Conservation (phyloP, 2,797 vertebrate species). For the Intellagama lesueurii region DNA sequence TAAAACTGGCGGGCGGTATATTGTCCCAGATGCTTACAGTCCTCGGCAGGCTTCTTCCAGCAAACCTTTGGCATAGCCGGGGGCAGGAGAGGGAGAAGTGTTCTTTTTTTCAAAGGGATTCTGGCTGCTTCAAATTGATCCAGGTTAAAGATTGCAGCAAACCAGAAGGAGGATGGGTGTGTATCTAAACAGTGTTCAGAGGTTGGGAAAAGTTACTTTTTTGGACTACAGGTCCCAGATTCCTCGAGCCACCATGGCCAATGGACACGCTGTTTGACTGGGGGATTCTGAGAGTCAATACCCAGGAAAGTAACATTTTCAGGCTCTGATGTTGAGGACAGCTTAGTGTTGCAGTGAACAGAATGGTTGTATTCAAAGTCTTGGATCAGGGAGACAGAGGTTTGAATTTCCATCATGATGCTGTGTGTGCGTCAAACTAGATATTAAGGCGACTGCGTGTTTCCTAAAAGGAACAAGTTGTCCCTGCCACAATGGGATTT, state of each 20-base stretch:
- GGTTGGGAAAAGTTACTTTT: too few relatives aligned
- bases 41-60: neutral
- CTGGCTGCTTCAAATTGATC: neutral
- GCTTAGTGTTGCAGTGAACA: too few relatives aligned
- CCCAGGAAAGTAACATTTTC: too few relatives aligned
- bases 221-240: too few relatives aligned
- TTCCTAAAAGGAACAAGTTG: too few relatives aligned
- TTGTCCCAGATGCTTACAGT: conserved; percentile 12
- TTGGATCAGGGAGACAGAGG: neutral
- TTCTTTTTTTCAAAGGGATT: neutral
- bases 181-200: too few relatives aligned
- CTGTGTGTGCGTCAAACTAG: neutral
- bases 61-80: neutral
- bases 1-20: conserved; percentile 1
- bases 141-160: neutral
- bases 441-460: too few relatives aligned
- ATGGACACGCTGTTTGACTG: neutral
- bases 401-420: neutral
- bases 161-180: neutral
- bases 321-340: too few relatives aligned
- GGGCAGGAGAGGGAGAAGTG: neutral
- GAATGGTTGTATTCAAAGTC: too few relatives aligned
- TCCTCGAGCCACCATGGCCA: too few relatives aligned
- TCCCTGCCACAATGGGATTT: too few relatives aligned
- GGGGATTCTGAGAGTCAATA: neutral